These are phyloP conservation scores for Drosophila fungiperda DNA, from an alignment of 2,888 invertebrate genomes.

Conservation along the genomic window DNA sequence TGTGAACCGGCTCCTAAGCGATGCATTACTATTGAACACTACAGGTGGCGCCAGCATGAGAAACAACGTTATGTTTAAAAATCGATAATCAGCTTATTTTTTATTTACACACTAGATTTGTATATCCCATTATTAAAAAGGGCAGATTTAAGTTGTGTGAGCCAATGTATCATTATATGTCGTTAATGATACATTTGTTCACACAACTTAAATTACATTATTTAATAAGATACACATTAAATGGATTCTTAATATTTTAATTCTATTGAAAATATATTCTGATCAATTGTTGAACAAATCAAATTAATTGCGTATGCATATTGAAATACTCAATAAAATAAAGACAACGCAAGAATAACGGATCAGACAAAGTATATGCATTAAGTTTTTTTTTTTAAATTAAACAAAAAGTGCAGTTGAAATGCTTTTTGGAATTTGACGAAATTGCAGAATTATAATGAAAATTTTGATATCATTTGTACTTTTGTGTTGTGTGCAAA, in stretches of 20 bases:
- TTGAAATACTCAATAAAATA: not conserved
- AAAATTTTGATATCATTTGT: conserved; percentile 68
- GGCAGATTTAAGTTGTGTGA: not conserved
- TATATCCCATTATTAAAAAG: not conserved
- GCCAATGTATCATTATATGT: not conserved
- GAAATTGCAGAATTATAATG: conserved; percentile 38
- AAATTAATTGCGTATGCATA: not conserved
- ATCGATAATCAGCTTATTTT: not conserved
- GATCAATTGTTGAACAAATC: not conserved
- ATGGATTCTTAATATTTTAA: not conserved
- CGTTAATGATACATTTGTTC: too few relatives aligned
- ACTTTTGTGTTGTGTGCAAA: conserved; percentile 44
- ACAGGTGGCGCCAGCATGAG: not conserved
- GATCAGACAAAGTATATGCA: not conserved
- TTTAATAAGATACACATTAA: not conserved
- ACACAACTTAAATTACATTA: too few relatives aligned
- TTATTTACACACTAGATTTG: not conserved
- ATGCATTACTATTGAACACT: not conserved
- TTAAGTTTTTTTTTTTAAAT: not conserved
- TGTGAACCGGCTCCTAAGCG: not conserved
- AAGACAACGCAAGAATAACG: not conserved
- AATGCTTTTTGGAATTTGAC: not conserved
- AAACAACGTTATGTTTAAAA: not conserved
- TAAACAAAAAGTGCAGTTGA: not conserved
- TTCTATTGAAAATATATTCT: not conserved